phyloP scores from a whole-genome alignment of 1,140 invertebrate species.

The Trachymyrmex septentrionalis region DNA sequence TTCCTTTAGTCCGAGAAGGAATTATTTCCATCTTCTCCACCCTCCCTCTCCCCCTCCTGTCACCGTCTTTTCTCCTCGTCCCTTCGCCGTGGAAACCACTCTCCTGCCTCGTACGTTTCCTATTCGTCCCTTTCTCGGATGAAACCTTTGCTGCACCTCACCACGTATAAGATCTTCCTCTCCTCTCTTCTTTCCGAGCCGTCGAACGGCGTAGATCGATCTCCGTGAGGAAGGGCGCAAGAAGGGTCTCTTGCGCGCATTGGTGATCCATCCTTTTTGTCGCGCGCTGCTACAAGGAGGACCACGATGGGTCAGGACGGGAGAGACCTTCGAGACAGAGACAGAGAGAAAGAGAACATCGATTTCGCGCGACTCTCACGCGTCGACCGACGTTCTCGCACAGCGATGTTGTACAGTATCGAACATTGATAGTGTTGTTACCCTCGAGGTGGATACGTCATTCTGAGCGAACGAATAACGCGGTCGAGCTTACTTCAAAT shows the following conservation, averaged over 20 bases:
- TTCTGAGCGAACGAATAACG: conserved; percentile 23
- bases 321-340: conserved; percentile 38
- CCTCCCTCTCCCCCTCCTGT: no score
- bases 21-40: neutral
- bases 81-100: conserved; percentile 30
- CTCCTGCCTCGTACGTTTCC: conserved; percentile 24
- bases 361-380: conserved; percentile 39
- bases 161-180: conserved; percentile 48
- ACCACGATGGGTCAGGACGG: conserved; percentile 13
- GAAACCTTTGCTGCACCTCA: conserved; percentile 51
- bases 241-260: neutral
- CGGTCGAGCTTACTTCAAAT: neutral
- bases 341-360: conserved; percentile 46
- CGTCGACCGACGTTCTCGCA: conserved; percentile 27
- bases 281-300: conserved; percentile 19
- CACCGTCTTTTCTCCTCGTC: neutral
- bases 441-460: neutral
- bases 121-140: conserved; percentile 40
- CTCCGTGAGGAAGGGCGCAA: conserved; percentile 24
- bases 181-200: conserved; percentile 40
- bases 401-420: conserved; percentile 54
- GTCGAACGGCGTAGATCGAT: conserved; percentile 38
- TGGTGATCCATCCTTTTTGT: conserved; percentile 33
- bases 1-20: conserved; percentile 48
- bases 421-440: conserved; percentile 31